Conservation (phyloP, 2,113 vertebrate species). For the Eupsittula cactorum region DNA sequence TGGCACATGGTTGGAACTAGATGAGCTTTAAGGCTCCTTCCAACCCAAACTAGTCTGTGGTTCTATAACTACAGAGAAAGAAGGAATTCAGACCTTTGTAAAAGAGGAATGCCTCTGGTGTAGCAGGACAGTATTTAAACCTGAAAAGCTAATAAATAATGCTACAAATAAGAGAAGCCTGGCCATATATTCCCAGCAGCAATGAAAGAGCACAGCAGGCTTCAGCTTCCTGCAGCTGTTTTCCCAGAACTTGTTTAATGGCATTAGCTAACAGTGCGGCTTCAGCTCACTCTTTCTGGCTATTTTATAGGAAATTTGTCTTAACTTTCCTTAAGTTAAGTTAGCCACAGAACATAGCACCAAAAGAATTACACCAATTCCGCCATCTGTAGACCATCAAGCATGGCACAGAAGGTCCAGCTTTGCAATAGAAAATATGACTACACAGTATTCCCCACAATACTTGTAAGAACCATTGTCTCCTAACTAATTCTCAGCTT, state of each 20-base stretch:
- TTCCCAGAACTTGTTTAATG: neutral
- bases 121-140: neutral
- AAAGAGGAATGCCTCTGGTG: neutral
- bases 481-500: neutral
- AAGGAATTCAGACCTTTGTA: neutral
- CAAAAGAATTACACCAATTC: neutral
- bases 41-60: neutral
- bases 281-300: neutral
- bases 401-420: neutral
- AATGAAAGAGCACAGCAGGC: neutral
- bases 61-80: neutral
- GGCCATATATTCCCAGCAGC: neutral
- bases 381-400: neutral
- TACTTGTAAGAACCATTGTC: neutral
- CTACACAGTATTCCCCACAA: neutral
- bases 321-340: neutral
- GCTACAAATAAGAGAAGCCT: neutral
- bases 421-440: neutral
- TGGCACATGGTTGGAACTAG: neutral
- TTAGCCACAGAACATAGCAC: neutral
- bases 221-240: neutral
- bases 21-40: neutral
- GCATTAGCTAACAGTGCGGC: neutral
- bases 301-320: neutral
- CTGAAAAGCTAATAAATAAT: neutral